These are phyloP conservation scores for Drosophila subsilvestris DNA, from an alignment of 2,888 invertebrate species.

Conservation along the genomic window DNA sequence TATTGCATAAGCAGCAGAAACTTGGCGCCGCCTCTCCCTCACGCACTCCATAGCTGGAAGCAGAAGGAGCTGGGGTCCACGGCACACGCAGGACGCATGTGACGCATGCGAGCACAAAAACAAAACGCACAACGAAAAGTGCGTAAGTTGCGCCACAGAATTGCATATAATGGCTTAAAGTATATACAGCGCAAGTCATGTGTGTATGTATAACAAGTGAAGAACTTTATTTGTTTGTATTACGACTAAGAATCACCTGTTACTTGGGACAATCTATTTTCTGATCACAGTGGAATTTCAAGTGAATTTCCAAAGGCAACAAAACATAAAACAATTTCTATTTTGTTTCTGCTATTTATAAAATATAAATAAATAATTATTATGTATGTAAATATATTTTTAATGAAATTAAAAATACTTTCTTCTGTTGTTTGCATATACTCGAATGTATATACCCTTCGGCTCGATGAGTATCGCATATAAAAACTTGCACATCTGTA, in stretches of 20 bases:
- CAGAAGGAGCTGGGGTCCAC: not conserved
- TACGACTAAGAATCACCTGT: not conserved
- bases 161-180: constrained; percentile 53
- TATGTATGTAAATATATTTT: not conserved
- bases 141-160: constrained; percentile 64
- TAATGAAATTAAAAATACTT: not conserved
- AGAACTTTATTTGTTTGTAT: not conserved
- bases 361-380: too few relatives aligned
- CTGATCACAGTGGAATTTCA: too few relatives aligned
- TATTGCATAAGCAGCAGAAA: constrained; percentile 51
- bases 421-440: not conserved
- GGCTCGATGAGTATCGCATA: not conserved
- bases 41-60: constrained; percentile 23
- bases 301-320: too few relatives aligned
- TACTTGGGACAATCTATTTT: too few relatives aligned
- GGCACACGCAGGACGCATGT: constrained; percentile 46
- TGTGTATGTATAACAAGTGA: not conserved
- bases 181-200: constrained; percentile 14
- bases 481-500: constrained; percentile 5
- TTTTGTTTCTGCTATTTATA: too few relatives aligned
- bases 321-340: too few relatives aligned
- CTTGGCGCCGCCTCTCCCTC: constrained; percentile 22
- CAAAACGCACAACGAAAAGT: constrained; percentile 63
- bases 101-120: constrained; percentile 60
- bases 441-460: not conserved